Conservation (phyloP, 2,888 invertebrate genomes). For the Papilio demoleus region DNA sequence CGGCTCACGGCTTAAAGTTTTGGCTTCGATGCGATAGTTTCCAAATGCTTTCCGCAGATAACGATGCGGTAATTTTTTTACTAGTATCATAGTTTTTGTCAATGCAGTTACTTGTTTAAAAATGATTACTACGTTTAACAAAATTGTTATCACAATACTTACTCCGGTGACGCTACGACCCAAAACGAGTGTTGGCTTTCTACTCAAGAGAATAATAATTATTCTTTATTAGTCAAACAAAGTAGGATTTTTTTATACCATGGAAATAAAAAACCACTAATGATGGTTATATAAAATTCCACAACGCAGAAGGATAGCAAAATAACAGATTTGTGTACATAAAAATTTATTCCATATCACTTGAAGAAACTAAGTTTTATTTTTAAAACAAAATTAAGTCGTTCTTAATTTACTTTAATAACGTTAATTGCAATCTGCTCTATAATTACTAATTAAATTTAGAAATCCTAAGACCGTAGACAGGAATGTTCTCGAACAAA, state of each 20-base stretch:
- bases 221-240: too few relatives aligned
- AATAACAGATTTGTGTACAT: neutral
- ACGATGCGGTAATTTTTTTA: slow-evolving; percentile 12
- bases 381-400: neutral
- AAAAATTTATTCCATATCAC: neutral
- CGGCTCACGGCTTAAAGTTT: slow-evolving; percentile 15
- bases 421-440: neutral
- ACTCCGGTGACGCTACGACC: too few relatives aligned
- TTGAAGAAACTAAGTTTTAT: neutral
- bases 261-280: neutral
- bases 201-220: too few relatives aligned
- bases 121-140: neutral
- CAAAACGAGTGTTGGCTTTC: too few relatives aligned
- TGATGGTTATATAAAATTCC: neutral
- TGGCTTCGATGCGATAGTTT: slow-evolving; percentile 11
- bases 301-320: neutral
- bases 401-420: neutral
- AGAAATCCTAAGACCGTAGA: slow-evolving; percentile 4
- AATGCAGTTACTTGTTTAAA: neutral
- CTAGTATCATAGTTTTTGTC: neutral
- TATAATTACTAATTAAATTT: neutral
- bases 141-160: neutral
- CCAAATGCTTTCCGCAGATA: slow-evolving; percentile 12
- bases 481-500: neutral
- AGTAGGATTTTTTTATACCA: too few relatives aligned